phyloP scores from a whole-genome alignment of 2,113 vertebrate species.

The Tylochromis polylepis region DNA sequence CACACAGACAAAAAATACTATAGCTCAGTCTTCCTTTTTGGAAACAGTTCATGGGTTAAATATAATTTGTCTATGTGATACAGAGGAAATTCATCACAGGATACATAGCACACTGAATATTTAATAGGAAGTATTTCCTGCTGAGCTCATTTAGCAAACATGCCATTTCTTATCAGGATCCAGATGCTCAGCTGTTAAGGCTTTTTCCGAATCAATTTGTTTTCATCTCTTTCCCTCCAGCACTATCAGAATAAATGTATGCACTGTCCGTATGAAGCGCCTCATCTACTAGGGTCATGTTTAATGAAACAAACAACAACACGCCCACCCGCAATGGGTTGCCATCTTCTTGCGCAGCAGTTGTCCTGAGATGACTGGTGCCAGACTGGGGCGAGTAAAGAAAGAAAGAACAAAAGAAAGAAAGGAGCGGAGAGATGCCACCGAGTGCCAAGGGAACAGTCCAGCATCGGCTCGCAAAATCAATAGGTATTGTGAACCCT shows the following conservation, averaged over 20 bases:
- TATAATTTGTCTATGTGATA: not conserved
- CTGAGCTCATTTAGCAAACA: slow-evolving; percentile 21
- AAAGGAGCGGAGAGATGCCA: not conserved
- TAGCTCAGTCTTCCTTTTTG: not conserved
- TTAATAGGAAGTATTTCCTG: slow-evolving; percentile 29
- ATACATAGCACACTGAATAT: not conserved
- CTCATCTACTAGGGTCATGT: slow-evolving; percentile 23
- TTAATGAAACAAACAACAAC: slow-evolving; percentile 46
- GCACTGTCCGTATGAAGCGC: not conserved
- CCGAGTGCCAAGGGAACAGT: not conserved
- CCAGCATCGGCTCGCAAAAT: slow-evolving; percentile 30
- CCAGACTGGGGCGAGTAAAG: slow-evolving; percentile 10
- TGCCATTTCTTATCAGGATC: slow-evolving; percentile 31
- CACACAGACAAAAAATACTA: not conserved
- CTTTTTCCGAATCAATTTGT: slow-evolving; percentile 43
- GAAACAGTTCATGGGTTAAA: not conserved
- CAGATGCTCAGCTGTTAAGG: slow-evolving; percentile 23
- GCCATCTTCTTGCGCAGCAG: not conserved
- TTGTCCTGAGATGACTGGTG: slow-evolving; percentile 47
- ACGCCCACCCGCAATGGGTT: not conserved
- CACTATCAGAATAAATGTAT: slow-evolving; percentile 10
- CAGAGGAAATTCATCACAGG: not conserved
- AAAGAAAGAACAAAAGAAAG: not conserved
- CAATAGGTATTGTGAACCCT: slow-evolving; percentile 18
- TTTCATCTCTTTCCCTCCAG: slow-evolving; percentile 18